A percentile compares a stretch with the other conserved stretches of the same genome.
Conservation (phyloP, 2,888 invertebrate species). For the Drosophila colorata region DNA sequence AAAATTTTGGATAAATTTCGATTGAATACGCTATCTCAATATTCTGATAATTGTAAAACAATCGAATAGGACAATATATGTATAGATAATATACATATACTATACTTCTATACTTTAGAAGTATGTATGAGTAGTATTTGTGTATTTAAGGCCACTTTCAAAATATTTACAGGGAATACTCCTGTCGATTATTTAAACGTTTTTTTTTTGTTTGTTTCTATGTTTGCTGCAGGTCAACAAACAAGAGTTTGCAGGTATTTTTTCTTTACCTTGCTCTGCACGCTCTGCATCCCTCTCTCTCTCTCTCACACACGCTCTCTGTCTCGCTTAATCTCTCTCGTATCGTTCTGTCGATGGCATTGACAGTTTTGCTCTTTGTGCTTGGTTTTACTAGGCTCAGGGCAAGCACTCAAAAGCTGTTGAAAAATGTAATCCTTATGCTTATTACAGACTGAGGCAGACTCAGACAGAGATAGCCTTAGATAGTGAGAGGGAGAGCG, state of each 20-base stretch:
- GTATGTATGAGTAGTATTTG: no score
- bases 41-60: no score
- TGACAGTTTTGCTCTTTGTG: conserved; percentile 30
- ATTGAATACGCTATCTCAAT: no score
- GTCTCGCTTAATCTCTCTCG: background rate
- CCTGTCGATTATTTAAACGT: background rate
- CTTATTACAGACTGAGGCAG: conserved; percentile 47
- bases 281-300: background rate
- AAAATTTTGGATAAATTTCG: no score
- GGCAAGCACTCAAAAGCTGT: conserved; percentile 47
- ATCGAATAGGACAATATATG: no score
- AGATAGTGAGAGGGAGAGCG: conserved; percentile 4
- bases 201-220: conserved; percentile 1
- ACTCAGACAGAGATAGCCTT: background rate
- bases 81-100: no score
- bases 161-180: background rate
- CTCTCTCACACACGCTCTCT: background rate
- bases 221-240: conserved; percentile 48
- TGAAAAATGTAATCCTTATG: conserved; percentile 52
- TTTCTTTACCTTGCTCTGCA: conserved; percentile 12
- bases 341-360: conserved; percentile 20
- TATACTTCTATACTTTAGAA: no score
- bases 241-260: conserved; percentile 38
- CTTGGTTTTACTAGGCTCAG: conserved; percentile 24
- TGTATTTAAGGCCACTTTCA: background rate